phyloP scores from a whole-genome alignment of 2,113 vertebrate genomes.

The Coregonus clupeaformis region DNA sequence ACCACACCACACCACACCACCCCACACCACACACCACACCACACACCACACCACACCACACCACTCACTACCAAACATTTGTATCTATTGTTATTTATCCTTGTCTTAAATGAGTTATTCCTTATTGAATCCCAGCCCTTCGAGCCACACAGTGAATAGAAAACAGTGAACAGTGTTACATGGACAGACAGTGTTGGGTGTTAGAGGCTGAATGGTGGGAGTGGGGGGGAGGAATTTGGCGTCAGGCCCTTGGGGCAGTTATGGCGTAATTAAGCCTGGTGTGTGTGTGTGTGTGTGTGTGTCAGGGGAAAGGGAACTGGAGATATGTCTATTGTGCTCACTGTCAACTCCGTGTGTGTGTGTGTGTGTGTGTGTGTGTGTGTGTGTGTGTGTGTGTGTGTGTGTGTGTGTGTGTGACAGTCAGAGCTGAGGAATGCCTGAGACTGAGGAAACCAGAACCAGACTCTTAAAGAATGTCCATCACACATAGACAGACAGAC shows the following conservation, averaged over 20 bases:
- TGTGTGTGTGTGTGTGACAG: slow-evolving; percentile 10
- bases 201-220: slow-evolving; percentile 19
- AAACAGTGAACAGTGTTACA: neutral
- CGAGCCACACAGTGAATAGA: no score
- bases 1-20: no score
- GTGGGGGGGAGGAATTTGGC: slow-evolving; percentile 56
- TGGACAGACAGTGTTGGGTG: slow-evolving; percentile 2
- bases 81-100: no score
- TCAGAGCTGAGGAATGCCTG: slow-evolving; percentile 29
- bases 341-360: slow-evolving; percentile 58
- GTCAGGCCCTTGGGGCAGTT: slow-evolving; percentile 46
- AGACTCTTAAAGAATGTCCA: slow-evolving; percentile 22
- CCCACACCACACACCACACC: neutral
- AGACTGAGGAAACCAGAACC: slow-evolving; percentile 31
- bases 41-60: neutral
- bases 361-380: slow-evolving; percentile 26
- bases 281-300: slow-evolving; percentile 12
- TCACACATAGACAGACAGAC: slow-evolving; percentile 23
- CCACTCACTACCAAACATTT: neutral
- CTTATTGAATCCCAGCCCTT: no score
- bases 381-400: slow-evolving; percentile 10
- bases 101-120: no score
- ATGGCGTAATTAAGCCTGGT: slow-evolving; percentile 56
- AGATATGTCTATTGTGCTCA: slow-evolving; percentile 55
- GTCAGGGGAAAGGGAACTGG: slow-evolving; percentile 38